Conservation (phyloP, 2,113 vertebrate genomes). For the Tetraodon nigroviridis region DNA sequence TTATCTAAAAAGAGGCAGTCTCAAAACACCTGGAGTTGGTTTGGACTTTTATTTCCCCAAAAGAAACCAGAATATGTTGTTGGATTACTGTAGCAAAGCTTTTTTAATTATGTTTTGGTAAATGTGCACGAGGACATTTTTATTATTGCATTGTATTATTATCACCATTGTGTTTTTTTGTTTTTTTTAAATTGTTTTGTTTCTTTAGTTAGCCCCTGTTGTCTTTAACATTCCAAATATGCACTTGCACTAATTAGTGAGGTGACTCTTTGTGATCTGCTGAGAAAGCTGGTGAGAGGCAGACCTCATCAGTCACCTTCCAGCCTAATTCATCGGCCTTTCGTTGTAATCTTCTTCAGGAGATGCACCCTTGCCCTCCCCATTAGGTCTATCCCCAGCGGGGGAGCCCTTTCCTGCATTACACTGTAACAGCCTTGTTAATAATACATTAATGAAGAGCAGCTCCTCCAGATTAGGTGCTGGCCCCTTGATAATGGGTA, state of each 20-base stretch:
- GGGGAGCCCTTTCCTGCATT: slow-evolving; percentile 76
- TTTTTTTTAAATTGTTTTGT: neutral
- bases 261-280: slow-evolving; percentile 40
- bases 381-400: slow-evolving; percentile 80
- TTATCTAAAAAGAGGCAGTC: no score
- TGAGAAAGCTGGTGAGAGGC: slow-evolving; percentile 57
- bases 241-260: slow-evolving; percentile 65
- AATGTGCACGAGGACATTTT: no score
- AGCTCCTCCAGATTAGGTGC: slow-evolving; percentile 84
- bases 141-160: no score
- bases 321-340: slow-evolving; percentile 46
- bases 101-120: no score
- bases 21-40: no score
- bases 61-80: no score
- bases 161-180: no score
- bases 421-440: slow-evolving; percentile 86
- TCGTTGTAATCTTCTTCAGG: slow-evolving; percentile 73
- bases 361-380: slow-evolving; percentile 74
- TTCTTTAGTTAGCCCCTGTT: slow-evolving; percentile 53
- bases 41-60: no score
- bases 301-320: slow-evolving; percentile 47
- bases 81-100: no score
- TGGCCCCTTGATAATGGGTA: slow-evolving; percentile 84
- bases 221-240: slow-evolving; percentile 62
- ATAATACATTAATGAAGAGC: slow-evolving; percentile 93